These are phyloP conservation scores for Sebastes melanostomus DNA, from an alignment of 2,797 vertebrate species.

Conservation along the genomic window DNA sequence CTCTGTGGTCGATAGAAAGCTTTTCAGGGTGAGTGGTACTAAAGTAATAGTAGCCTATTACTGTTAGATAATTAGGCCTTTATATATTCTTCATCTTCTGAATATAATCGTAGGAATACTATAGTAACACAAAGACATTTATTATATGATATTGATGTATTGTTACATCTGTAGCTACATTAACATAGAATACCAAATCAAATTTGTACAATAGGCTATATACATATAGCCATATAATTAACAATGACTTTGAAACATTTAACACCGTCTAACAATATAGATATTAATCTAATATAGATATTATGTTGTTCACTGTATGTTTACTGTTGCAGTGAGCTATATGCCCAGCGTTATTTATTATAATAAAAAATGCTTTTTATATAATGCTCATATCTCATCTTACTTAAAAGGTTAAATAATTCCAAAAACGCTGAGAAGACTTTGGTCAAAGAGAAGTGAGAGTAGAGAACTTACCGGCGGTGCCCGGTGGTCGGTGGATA, in stretches of 20 bases:
- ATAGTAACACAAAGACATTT: too few relatives aligned
- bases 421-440: neutral
- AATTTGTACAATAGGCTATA: too few relatives aligned
- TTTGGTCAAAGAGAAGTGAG: neutral
- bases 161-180: too few relatives aligned
- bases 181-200: too few relatives aligned
- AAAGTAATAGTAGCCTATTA: too few relatives aligned
- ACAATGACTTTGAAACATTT: neutral
- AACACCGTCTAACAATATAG: neutral
- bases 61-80: too few relatives aligned
- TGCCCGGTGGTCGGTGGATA: neutral
- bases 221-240: neutral
- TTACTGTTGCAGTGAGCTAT: neutral
- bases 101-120: too few relatives aligned
- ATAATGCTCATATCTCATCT: neutral
- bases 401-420: neutral
- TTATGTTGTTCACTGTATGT: neutral
- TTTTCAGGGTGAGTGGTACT: too few relatives aligned
- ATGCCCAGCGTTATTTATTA: too few relatives aligned
- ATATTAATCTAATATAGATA: neutral
- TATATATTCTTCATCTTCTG: too few relatives aligned
- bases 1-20: too few relatives aligned
- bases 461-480: neutral
- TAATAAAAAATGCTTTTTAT: neutral
- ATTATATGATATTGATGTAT: too few relatives aligned